Percentiles rank a stretch among this genome's conserved stretches.
Evolutionary conservation across 2,888 invertebrate genomes (phyloP).

Genomic region (Ophion ventricosus): DNA sequence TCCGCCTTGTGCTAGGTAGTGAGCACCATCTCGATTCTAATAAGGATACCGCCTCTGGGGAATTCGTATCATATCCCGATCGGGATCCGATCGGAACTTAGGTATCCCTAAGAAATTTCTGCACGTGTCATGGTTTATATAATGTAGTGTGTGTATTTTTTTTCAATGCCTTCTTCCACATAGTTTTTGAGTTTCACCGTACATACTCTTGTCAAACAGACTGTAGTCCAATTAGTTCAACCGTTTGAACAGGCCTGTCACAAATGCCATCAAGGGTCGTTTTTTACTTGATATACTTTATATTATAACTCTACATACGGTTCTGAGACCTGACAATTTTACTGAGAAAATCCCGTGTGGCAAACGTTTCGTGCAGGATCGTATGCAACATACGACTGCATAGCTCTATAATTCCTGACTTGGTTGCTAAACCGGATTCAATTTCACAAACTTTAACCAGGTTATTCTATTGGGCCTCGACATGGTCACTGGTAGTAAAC

Average conservation of each 20-base stretch:
- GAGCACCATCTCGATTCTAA: too few relatives aligned
- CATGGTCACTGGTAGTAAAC: slow-evolving; percentile 36
- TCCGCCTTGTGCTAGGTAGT: too few relatives aligned
- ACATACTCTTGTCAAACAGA: too few relatives aligned
- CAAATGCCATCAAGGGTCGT: not conserved
- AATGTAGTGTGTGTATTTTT: too few relatives aligned
- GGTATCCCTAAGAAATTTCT: too few relatives aligned
- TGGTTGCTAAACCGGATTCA: slow-evolving; percentile 44
- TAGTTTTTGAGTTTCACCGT: too few relatives aligned
- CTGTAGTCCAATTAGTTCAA: too few relatives aligned
- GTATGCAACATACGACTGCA: slow-evolving; percentile 34
- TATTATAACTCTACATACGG: not conserved
- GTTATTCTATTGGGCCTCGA: slow-evolving; percentile 47
- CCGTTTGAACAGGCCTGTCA: not conserved
- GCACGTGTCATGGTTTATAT: too few relatives aligned
- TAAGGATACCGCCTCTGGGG: too few relatives aligned
- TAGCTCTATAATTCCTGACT: slow-evolving; percentile 58
- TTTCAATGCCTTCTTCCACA: too few relatives aligned
- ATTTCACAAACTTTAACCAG: slow-evolving; percentile 61
- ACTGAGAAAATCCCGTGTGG: not conserved
- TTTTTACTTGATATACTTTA: not conserved
- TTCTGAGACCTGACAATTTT: not conserved
- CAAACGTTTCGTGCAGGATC: slow-evolving; percentile 13
- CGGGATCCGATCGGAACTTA: too few relatives aligned
- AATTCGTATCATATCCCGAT: too few relatives aligned